phyloP scores from a whole-genome alignment of 2,797 vertebrate species.

The Ataeniobius toweri region DNA sequence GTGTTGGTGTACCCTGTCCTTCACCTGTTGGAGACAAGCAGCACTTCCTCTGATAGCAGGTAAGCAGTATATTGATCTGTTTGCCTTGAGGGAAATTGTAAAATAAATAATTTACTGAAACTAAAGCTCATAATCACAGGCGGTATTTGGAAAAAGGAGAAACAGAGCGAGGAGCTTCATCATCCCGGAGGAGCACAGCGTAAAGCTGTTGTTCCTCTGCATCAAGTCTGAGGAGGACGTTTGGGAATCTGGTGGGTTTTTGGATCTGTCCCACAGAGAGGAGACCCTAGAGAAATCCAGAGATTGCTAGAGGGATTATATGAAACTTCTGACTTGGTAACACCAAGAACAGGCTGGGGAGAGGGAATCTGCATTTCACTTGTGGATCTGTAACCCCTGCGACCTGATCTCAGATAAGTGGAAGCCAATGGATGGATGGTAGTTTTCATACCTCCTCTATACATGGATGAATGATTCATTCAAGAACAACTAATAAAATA shows the following conservation, averaged over 20 bases:
- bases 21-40: too few species aligned
- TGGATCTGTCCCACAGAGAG: neutral
- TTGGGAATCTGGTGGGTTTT: neutral
- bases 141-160: neutral
- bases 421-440: too few species aligned
- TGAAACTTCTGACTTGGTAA: neutral
- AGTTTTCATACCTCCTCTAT: neutral
- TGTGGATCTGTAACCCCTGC: neutral
- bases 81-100: too few species aligned
- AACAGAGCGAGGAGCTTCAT: neutral
- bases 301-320: neutral
- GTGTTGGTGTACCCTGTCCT: neutral
- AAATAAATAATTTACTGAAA: too few species aligned
- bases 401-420: neutral
- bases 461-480: neutral
- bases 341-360: neutral
- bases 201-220: neutral
- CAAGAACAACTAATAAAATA: neutral
- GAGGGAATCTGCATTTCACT: neutral
- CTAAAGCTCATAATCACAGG: neutral
- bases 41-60: too few species aligned
- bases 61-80: too few species aligned
- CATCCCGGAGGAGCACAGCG: neutral
- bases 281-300: neutral
- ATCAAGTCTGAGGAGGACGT: neutral